phyloP scores from a whole-genome alignment of 37 sponge, comb jelly and placozoan species.

The Petrosia ficiformis region DNA sequence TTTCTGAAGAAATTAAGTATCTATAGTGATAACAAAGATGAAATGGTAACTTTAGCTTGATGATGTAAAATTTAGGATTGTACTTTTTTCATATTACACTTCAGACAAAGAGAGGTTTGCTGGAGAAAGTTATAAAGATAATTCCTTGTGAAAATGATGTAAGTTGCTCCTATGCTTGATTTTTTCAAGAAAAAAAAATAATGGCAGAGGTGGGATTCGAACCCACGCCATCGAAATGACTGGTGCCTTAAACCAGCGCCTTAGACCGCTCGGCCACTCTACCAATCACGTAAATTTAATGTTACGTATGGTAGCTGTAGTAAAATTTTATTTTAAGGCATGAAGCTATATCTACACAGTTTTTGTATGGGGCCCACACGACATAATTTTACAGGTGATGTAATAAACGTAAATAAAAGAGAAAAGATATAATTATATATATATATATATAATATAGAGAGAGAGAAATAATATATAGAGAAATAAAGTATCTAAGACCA shows the following conservation, averaged over 20 bases:
- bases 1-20: slow-evolving; percentile 94
- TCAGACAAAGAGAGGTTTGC: slow-evolving; percentile 41
- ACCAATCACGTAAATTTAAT: too few species aligned
- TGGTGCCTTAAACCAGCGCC: slow-evolving; percentile 62
- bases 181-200: slow-evolving; percentile 14
- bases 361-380: too few species aligned
- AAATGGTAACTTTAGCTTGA: slow-evolving; percentile 71
- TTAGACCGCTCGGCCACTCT: slow-evolving; percentile 60
- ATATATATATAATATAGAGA: too few species aligned
- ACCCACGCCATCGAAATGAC: slow-evolving; percentile 62
- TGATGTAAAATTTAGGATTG: too few species aligned
- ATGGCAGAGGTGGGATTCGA: slow-evolving; percentile 63
- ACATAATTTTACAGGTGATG: too few species aligned
- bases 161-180: not conserved
- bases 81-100: not conserved
- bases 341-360: too few species aligned
- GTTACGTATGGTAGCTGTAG: too few species aligned
- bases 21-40: slow-evolving; percentile 83
- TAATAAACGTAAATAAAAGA: too few species aligned
- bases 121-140: slow-evolving; percentile 62
- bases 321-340: too few species aligned
- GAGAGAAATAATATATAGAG: too few species aligned
- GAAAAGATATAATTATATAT: too few species aligned
- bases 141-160: slow-evolving; percentile 82
- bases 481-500: too few species aligned